These are phyloP conservation scores for Pelosia muscerda DNA, from an alignment of 2,888 invertebrate species.

Conservation along the genomic window DNA sequence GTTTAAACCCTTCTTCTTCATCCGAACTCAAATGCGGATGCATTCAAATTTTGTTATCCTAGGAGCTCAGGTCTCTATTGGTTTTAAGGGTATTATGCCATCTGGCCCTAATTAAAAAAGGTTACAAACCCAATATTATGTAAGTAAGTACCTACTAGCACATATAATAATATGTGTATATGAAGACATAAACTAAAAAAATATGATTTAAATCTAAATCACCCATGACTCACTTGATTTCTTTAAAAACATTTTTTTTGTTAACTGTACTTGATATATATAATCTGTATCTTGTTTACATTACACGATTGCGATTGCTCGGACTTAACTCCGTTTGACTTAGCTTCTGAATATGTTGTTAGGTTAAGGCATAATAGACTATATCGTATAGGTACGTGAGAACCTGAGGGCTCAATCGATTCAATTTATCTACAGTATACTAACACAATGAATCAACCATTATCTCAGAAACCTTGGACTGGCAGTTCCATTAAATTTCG, in stretches of 20 bases:
- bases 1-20: too few species aligned
- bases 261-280: slow-evolving; percentile 39
- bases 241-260: not conserved
- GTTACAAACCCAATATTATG: too few species aligned
- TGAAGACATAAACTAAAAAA: too few species aligned
- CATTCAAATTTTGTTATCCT: too few species aligned
- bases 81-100: too few species aligned
- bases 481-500: slow-evolving; percentile 47
- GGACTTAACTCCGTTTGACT: slow-evolving; percentile 64
- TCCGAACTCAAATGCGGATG: too few species aligned
- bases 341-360: slow-evolving; percentile 56
- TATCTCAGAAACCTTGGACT: slow-evolving; percentile 56
- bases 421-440: slow-evolving; percentile 63
- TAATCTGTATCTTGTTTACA: slow-evolving; percentile 60
- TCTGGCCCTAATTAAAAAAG: too few species aligned
- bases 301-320: slow-evolving; percentile 68
- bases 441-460: slow-evolving; percentile 55
- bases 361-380: slow-evolving; percentile 67
- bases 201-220: not conserved
- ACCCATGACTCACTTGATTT: not conserved
- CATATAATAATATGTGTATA: too few species aligned
- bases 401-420: slow-evolving; percentile 62
- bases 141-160: too few species aligned
- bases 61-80: too few species aligned
- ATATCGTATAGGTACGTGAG: slow-evolving; percentile 59